These are phyloP conservation scores for Morelia viridis DNA, from an alignment of 2,797 vertebrate genomes.

Conservation along the genomic window DNA sequence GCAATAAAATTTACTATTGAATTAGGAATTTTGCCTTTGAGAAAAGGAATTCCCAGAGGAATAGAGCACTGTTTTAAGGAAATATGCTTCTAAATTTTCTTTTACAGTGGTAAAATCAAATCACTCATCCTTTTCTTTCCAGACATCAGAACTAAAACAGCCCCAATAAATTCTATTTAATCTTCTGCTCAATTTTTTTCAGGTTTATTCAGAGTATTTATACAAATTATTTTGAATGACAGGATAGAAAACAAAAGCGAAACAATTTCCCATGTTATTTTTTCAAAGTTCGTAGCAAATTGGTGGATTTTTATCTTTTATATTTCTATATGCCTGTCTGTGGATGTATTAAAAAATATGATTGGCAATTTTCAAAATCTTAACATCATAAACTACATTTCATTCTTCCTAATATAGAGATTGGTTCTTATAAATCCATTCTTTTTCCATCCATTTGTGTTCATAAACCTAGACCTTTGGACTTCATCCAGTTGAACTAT, in stretches of 20 bases:
- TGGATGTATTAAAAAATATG: neutral
- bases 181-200: no score
- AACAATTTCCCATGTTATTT: neutral
- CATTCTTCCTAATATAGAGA: neutral
- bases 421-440: neutral
- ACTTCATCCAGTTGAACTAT: neutral
- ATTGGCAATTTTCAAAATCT: neutral
- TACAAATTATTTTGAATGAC: neutral
- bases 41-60: neutral
- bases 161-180: neutral
- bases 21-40: neutral
- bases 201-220: neutral
- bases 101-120: neutral
- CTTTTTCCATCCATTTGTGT: slow-evolving; percentile 27
- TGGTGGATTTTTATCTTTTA: neutral
- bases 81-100: neutral
- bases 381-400: neutral
- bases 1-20: neutral
- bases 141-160: neutral
- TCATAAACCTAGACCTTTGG: slow-evolving; percentile 36
- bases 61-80: neutral
- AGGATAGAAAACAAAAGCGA: neutral
- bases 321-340: neutral
- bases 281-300: neutral
- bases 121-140: neutral